phyloP scores from a whole-genome alignment of 2,888 invertebrate species.

The Drosophila fungiperda region DNA sequence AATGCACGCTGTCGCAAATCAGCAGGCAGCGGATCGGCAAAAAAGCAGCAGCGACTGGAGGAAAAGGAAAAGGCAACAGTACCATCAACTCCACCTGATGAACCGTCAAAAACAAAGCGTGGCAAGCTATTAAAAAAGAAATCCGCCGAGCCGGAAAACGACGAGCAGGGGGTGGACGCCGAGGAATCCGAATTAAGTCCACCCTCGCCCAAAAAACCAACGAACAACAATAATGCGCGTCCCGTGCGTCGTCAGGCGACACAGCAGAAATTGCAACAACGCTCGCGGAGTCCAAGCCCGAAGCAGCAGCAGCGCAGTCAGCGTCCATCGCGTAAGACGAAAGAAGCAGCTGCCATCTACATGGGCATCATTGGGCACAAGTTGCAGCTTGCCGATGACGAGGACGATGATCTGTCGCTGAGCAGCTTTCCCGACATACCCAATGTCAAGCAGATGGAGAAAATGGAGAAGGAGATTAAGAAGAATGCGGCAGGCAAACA shows the following conservation, averaged over 20 bases:
- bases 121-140: conserved; percentile 65
- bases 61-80: conserved; percentile 6
- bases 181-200: conserved; percentile 45
- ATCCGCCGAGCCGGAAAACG: conserved; percentile 39
- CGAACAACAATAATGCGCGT: conserved; percentile 40
- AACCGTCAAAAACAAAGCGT: conserved; percentile 38
- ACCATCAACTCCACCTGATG: conserved; percentile 29
- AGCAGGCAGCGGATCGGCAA: conserved; percentile 40
- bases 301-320: conserved; percentile 66
- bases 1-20: conserved; percentile 55
- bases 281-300: conserved; percentile 51
- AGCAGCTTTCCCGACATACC: conserved; percentile 90
- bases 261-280: conserved; percentile 37
- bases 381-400: conserved; percentile 87
- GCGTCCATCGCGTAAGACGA: conserved; percentile 89
- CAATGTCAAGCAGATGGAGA: conserved; percentile 87
- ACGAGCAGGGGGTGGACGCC: conserved; percentile 24
- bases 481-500: conserved; percentile 75
- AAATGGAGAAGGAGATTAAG: conserved; percentile 87
- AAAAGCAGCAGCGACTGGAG: conserved; percentile 39
- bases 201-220: conserved; percentile 65
- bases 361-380: conserved; percentile 91
- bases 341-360: conserved; percentile 90
- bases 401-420: conserved; percentile 88
- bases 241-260: conserved; percentile 57